Evolutionary conservation across 2,113 vertebrate genomes (phyloP).

Genomic region (Corythoichthys haematopterus): DNA sequence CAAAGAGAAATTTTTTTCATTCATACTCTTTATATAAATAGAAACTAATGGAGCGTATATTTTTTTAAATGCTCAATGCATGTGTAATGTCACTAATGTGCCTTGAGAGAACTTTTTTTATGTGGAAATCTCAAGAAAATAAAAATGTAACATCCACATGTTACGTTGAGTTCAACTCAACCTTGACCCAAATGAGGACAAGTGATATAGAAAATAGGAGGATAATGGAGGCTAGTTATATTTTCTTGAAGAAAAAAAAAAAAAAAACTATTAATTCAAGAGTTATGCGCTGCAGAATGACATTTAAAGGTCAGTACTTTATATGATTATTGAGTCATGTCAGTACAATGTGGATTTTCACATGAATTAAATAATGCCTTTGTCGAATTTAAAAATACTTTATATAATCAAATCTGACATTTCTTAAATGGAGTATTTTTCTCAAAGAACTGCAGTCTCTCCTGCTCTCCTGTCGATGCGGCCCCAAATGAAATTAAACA

Average conservation of each 20-base stretch:
- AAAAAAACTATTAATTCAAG: background rate
- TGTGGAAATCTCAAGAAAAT: no score
- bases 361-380: background rate
- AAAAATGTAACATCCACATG: no score
- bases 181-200: no score
- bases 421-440: background rate
- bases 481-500: background rate
- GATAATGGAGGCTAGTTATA: background rate
- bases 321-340: background rate
- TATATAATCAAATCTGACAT: background rate
- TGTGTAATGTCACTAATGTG: no score
- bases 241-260: background rate
- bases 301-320: slow-evolving; percentile 1
- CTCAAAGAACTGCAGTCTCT: background rate
- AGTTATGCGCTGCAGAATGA: background rate
- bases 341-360: background rate
- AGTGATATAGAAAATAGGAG: background rate
- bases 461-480: background rate
- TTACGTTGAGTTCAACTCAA: no score
- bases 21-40: no score
- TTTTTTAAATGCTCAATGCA: no score
- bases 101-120: no score
- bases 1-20: no score
- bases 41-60: no score
- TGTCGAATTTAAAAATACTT: no score